phyloP scores from a whole-genome alignment of 2,888 invertebrate species.

The Electrophaes corylata region DNA sequence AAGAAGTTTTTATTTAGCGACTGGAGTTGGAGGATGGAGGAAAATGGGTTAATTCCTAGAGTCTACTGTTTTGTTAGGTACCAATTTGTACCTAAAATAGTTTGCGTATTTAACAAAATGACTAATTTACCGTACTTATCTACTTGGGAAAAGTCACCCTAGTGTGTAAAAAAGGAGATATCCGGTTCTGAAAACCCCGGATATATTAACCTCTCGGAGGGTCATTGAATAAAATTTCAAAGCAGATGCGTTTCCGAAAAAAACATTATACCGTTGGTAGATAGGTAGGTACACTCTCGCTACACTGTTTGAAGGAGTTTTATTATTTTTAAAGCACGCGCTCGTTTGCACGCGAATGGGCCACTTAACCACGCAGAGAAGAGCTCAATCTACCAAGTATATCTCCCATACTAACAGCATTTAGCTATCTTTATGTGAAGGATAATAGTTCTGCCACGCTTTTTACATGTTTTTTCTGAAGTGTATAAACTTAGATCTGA shows the following conservation, averaged over 20 bases:
- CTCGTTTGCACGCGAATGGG: conserved; percentile 85
- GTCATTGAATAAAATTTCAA: conserved; percentile 35
- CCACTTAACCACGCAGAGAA: conserved; percentile 83
- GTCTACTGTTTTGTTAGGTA: too few relatives aligned
- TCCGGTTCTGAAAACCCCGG: conserved; percentile 23
- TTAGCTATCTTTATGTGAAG: conserved; percentile 71
- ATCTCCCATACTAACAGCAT: conserved; percentile 70
- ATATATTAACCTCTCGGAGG: conserved; percentile 28
- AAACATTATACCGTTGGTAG: conserved; percentile 22
- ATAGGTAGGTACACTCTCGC: conserved; percentile 40
- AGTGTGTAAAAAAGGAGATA: background rate
- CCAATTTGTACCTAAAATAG: too few relatives aligned
- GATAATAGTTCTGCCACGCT: conserved; percentile 79
- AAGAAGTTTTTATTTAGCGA: too few relatives aligned
- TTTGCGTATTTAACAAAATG: too few relatives aligned
- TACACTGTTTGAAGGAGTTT: conserved; percentile 71
- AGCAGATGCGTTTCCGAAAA: conserved; percentile 33
- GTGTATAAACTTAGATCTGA: conserved; percentile 49
- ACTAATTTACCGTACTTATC: too few relatives aligned
- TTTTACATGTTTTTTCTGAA: conserved; percentile 71
- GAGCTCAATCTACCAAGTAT: conserved; percentile 59
- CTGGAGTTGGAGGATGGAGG: too few relatives aligned
- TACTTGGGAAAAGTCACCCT: background rate
- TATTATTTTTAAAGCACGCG: conserved; percentile 82
- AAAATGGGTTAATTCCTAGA: too few relatives aligned